Base-by-base conservation (phyloP, 2,113 vertebrate species). In the Eubucco bourcierii region DNA sequence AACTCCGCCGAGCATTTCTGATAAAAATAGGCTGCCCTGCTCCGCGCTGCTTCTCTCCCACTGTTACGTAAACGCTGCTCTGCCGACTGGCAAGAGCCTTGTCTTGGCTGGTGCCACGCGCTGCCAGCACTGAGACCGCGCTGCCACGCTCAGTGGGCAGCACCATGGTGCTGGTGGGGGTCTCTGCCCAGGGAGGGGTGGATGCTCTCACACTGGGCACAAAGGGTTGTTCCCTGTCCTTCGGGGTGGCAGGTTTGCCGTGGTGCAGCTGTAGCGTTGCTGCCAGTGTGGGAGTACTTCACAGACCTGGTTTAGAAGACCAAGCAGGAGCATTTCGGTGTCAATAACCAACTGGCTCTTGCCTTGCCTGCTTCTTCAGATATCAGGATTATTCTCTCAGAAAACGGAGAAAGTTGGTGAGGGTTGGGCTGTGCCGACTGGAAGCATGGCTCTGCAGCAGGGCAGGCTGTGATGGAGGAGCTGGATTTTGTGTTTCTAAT, bases 11-110 rank as follows among this genome's bases (percentile, higher is more conserved):
- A 83, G 86, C 73, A 9, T 83, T 90, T 83, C 70, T 68, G 95
- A 84, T 95, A 91, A 86, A 95, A 95, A 95, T 93, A 95, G 93
- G 92, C 77, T 50, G 73, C 90, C 82, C 93, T 3, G 64, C 67
- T 85, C 94, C 29, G 14, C 16, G 41, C 90, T 33, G 94, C 95
- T 31, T 7, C 82, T 24, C 83, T 76, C 82, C 70, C 34, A 46
- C 55, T 14, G 41, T 94, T 95, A 96, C 58, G 59, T 95, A 94
- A 95, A 90, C 0, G 85, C 86, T 24, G 89, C 90, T 12, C 20
- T 15, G 73, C 72, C 31, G 53, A 9, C 68, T 12, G 81, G 65
- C 16, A 6, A 34, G 31, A 50, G 93, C 74, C 67, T 60, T 39
- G 31, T 33, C 50, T 16, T 4, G 59, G 16, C 67, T 31, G 2